Percentiles rank a stretch among this genome's conserved stretches.
These are phyloP conservation scores for Dicranocentrus wangi DNA, from an alignment of 2,888 invertebrate genomes.

Conservation along the genomic window DNA sequence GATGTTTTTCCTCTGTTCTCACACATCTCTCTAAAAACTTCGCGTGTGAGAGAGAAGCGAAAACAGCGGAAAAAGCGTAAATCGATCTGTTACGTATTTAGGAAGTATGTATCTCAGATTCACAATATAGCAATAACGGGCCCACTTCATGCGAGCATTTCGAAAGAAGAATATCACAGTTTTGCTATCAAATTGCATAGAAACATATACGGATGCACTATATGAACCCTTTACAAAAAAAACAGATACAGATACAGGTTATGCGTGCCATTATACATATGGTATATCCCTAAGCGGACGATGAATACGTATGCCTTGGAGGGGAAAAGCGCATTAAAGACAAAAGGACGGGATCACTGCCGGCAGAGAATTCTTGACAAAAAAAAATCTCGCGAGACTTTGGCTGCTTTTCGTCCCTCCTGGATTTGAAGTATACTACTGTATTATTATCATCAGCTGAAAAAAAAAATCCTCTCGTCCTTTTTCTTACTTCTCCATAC, in stretches of 20 bases:
- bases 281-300: too few species aligned
- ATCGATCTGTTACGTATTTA: constrained; percentile 11
- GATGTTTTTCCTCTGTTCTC: not conserved
- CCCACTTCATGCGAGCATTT: too few species aligned
- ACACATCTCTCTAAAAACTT: not conserved
- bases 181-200: too few species aligned
- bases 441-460: not conserved
- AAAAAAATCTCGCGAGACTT: not conserved
- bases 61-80: not conserved
- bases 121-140: not conserved
- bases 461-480: not conserved
- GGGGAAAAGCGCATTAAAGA: constrained; percentile 15
- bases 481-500: not conserved
- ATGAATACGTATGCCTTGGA: not conserved
- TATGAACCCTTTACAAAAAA: too few species aligned
- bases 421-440: too few species aligned
- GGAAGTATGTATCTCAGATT: not conserved
- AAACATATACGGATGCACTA: too few species aligned
- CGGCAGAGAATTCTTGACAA: not conserved
- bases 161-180: too few species aligned
- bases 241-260: too few species aligned
- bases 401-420: not conserved
- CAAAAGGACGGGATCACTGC: not conserved
- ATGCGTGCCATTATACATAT: too few species aligned
- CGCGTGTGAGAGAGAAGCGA: not conserved